Evolutionary conservation across 2,113 vertebrate genomes (phyloP).

Genomic region (Tragulus kanchil): DNA sequence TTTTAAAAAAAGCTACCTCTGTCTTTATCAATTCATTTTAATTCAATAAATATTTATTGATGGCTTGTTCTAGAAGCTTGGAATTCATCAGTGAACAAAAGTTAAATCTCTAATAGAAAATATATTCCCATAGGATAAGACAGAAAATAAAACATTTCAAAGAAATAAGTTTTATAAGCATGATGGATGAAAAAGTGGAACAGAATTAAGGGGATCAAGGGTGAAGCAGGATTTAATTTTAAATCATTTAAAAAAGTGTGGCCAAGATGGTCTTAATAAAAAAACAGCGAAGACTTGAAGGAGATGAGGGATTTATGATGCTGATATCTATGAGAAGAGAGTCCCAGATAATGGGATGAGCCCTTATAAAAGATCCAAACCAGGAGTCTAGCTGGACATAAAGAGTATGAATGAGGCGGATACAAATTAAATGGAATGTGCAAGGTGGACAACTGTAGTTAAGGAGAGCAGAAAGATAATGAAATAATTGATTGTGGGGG

Average conservation of each 20-base stretch:
- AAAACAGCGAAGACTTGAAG: background rate
- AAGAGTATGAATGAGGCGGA: background rate
- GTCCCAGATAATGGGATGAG: background rate
- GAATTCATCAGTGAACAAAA: background rate
- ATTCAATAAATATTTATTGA: slow-evolving; percentile 4
- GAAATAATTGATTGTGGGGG: background rate
- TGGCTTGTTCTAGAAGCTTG: background rate
- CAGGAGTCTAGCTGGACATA: background rate
- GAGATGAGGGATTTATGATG: background rate
- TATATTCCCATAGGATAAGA: background rate
- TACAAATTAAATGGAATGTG: background rate
- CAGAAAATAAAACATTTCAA: background rate
- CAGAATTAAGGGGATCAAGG: background rate
- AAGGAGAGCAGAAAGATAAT: background rate
- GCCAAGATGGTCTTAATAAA: background rate
- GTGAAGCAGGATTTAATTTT: background rate
- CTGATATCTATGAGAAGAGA: background rate
- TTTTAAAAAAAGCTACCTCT: background rate
- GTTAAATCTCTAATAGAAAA: background rate
- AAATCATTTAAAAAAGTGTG: background rate
- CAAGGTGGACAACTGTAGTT: background rate
- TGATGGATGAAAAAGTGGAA: background rate
- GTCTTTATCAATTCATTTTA: background rate
- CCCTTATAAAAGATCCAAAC: background rate
- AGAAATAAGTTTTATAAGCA: background rate